phyloP scores from a whole-genome alignment of 1,140 invertebrate species.

The Drosophila orosa region DNA sequence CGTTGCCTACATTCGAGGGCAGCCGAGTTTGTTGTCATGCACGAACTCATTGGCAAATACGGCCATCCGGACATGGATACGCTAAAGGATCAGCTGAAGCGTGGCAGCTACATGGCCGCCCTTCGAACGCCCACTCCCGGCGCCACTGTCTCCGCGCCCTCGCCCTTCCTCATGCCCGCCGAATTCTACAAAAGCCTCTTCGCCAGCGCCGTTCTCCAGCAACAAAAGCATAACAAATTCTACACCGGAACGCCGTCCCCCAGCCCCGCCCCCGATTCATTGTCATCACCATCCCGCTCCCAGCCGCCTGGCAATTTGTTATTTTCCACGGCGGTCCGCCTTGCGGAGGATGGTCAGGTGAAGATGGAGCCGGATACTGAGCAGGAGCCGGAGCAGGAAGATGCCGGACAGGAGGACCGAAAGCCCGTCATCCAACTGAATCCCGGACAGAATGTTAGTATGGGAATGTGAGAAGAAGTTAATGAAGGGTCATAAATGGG shows the following conservation, averaged over 20 bases:
- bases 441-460: slow-evolving; percentile 55
- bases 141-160: slow-evolving; percentile 7
- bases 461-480: slow-evolving; percentile 24
- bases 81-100: slow-evolving; percentile 69
- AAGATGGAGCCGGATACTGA: slow-evolving; percentile 47
- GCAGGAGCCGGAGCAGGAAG: slow-evolving; percentile 7
- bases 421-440: slow-evolving; percentile 11
- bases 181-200: slow-evolving; percentile 91
- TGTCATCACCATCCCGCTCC: slow-evolving; percentile 32
- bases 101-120: slow-evolving; percentile 52
- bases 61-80: slow-evolving; percentile 55
- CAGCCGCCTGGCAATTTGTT: slow-evolving; percentile 77
- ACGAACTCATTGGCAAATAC: slow-evolving; percentile 56
- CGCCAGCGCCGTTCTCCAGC: slow-evolving; percentile 88
- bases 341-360: slow-evolving; percentile 43
- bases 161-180: slow-evolving; percentile 88
- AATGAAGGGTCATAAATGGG: slow-evolving; percentile 44
- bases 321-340: slow-evolving; percentile 58
- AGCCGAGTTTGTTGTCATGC: slow-evolving; percentile 39
- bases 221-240: slow-evolving; percentile 61
- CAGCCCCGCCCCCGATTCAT: slow-evolving; percentile 17
- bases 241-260: slow-evolving; percentile 55
- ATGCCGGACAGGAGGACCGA: slow-evolving; percentile 12
- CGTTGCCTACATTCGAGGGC: slow-evolving; percentile 65
- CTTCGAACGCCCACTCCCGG: slow-evolving; percentile 39